Conservation (phyloP, 1,140 invertebrate genomes). For the Bombus affinis region DNA sequence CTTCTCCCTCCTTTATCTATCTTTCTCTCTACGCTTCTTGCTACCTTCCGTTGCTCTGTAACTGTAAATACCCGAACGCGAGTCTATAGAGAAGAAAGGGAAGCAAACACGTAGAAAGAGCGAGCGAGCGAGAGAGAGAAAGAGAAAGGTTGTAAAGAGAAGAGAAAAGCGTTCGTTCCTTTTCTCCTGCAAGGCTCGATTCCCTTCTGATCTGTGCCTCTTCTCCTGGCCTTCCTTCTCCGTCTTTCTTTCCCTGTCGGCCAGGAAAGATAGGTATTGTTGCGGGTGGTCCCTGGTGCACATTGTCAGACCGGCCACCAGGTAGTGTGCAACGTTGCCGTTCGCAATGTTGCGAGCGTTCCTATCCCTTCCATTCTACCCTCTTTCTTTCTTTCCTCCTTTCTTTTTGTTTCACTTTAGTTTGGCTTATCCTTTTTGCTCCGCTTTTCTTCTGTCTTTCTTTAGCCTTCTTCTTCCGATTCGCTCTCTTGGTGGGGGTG, state of each 20-base stretch:
- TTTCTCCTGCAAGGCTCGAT: slow-evolving; percentile 28
- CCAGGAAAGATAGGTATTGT: slow-evolving; percentile 80
- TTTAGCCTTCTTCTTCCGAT: background rate
- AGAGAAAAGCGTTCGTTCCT: slow-evolving; percentile 40
- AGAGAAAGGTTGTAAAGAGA: background rate
- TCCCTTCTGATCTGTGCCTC: slow-evolving; percentile 49
- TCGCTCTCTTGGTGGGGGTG: background rate
- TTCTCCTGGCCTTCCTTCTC: slow-evolving; percentile 46
- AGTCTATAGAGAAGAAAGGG: background rate
- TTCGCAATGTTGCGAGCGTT: slow-evolving; percentile 77
- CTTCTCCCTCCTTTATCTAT: background rate
- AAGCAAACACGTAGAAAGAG: background rate
- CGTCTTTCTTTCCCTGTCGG: slow-evolving; percentile 69
- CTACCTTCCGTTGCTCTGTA: slow-evolving; percentile 5
- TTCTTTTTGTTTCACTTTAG: slow-evolving; percentile 72
- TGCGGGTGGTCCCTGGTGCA: slow-evolving; percentile 81
- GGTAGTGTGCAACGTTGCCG: slow-evolving; percentile 81
- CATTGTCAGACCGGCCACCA: slow-evolving; percentile 82
- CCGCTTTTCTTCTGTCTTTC: background rate
- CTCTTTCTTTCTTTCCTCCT: slow-evolving; percentile 77
- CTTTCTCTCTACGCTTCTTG: background rate
- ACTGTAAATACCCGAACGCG: slow-evolving; percentile 32
- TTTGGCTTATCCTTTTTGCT: slow-evolving; percentile 67
- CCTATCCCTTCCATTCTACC: slow-evolving; percentile 56
- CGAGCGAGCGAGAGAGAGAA: no score